Base-by-base conservation (phyloP, 2,113 vertebrate species). In the Galbula dea region DNA sequence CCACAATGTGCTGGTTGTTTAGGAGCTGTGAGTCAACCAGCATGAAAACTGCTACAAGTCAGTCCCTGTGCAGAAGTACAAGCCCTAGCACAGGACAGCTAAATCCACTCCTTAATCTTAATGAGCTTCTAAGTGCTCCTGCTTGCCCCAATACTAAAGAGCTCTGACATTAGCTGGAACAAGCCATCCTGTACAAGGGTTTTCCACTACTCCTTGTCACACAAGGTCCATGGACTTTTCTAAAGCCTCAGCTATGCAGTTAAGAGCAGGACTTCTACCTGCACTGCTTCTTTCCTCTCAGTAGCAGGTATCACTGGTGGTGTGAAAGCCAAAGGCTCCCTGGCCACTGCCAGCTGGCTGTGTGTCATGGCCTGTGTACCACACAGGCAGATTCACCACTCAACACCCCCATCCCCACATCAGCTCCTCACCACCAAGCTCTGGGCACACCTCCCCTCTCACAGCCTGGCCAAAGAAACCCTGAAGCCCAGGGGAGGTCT, bases 301-400 rank as follows among this genome's bases (percentile, higher is more conserved):
- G 54, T 32, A 72, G 26, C 1, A 10, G 41, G 66, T 63, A n/a
- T 67, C 71, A 55, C 27, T 10, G 22, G 6, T 15, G 32, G 4
- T 54, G 30, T 19, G 71, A 63, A 63, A 74, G 62, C 15, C 83
- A 71, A 51, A 52, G 43, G 36, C 45, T 83, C 19, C 27, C 36
- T 61, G 72, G 27, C 11, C 27, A 0, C 30, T 55, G 37, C 24
- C n/a, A n/a, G 61, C 7, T 0, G 0, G 11, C 55, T 30, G 22
- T 7, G 0, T 43, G 45, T 8, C 3, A 0, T 62, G 34, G 8
- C 67, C 21, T 1, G 0, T 1, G 1, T 62, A 63, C n/a, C 59
- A 34, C 11, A 2, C 2, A 2, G 36, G n/a, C 63, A 68, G 26
- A 19, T 43, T 49, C 23, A 45, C 46, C 6, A 1, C 48, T 26